Evolutionary conservation across 2,797 vertebrate genomes (phyloP), one percentile per base, ranked within the genome.

Genomic region (Alosa sapidissima): DNA sequence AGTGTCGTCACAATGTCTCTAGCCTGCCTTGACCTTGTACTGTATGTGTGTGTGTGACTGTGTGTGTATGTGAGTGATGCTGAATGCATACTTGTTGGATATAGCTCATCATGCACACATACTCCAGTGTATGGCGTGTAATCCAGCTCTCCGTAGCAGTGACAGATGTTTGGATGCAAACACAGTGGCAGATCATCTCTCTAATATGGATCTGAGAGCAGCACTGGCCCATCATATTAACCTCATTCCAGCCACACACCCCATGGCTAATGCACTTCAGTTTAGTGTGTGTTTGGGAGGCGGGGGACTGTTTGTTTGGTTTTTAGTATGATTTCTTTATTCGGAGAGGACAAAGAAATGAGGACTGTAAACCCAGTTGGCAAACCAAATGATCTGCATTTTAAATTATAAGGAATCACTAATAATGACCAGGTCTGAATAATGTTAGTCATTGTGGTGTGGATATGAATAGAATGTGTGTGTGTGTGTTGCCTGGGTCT

Each of bases 41-140:
- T 28, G 24, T 65, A 7, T n/a, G 3, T 4, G 41, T 62, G 10
- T 75, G 47, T 52, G 83, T 49, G 65, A 54, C 24, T 78, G 16
- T 21, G 16, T 45, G 54, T n/a, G 52, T 62, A 36, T 75, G 85
- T 86, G 83, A 85, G 85, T 87, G 87, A 83, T 82, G 55, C 3
- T 28, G 10, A 1, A 13, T 58, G 52, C 52, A 54, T 51, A 58
- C 60, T 21, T n/a, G 21, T 24, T 60, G 19, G 58, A 33, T 33
- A 33, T 13, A 54, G 52, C 14, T 54, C 2, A 54, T 13, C 16
- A 0, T 75, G 14, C 14, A 75, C 13, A 36, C 62, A 68, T 4
- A 45, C 10, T 75, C 72, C 72, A 78, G 72, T 78, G 72, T 10
- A 47, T 78, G 41, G 14, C 41, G 28, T 78, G 72, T 78, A 78